These are phyloP conservation scores for Hoplodrina blanda DNA, from an alignment of 2,888 invertebrate species.

Conservation along the genomic window DNA sequence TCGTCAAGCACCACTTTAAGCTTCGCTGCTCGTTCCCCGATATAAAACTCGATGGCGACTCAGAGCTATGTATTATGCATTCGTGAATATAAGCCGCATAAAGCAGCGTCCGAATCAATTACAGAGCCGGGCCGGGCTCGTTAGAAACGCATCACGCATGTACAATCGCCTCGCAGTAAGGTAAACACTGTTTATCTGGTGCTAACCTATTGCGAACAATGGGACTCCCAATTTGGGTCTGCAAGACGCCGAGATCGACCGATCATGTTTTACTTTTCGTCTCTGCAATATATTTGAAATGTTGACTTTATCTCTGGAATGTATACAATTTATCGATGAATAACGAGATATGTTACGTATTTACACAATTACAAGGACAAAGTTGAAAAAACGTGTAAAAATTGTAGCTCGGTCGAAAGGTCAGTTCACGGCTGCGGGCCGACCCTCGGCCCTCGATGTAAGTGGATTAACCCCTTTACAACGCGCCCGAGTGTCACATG, in stretches of 20 bases:
- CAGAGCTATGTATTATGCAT: constrained; percentile 89
- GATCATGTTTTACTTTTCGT: constrained; percentile 71
- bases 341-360: constrained; percentile 45
- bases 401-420: constrained; percentile 72
- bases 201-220: constrained; percentile 87
- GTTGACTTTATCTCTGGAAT: constrained; percentile 57
- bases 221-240: constrained; percentile 85
- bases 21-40: constrained; percentile 70
- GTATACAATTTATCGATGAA: constrained; percentile 60
- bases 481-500: constrained; percentile 74
- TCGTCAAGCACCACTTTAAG: constrained; percentile 66
- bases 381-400: constrained; percentile 69
- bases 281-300: constrained; percentile 55
- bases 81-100: constrained; percentile 89
- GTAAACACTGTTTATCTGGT: constrained; percentile 87
- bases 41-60: constrained; percentile 77
- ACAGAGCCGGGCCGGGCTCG: constrained; percentile 84
- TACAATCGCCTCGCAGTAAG: constrained; percentile 85
- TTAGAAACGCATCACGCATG: constrained; percentile 91
- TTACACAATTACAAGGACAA: constrained; percentile 62
- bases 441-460: constrained; percentile 80
- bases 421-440: constrained; percentile 81
- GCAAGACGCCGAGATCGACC: constrained; percentile 73
- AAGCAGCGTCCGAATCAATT: constrained; percentile 89
- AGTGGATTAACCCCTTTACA: constrained; percentile 87